A percentile compares a stretch with the other conserved stretches of the same genome.
These are phyloP conservation scores for Sycophila texana DNA, from an alignment of 2,888 invertebrate genomes.

Conservation along the genomic window DNA sequence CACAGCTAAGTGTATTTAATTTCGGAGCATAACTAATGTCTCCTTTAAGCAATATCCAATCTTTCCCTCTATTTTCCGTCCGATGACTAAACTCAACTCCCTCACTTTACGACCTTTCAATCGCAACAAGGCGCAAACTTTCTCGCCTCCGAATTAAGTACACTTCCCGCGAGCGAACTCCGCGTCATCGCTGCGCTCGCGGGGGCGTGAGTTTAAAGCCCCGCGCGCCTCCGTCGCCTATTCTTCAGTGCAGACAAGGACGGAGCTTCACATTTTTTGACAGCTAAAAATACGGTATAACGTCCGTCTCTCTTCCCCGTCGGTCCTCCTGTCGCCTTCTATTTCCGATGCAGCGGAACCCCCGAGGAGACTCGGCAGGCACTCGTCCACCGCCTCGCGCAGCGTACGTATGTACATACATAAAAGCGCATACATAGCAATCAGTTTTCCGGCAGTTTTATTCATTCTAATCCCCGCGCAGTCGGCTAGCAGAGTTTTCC, in stretches of 20 bases:
- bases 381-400: background rate
- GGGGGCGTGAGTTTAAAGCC: conserved; percentile 21
- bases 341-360: conserved; percentile 46
- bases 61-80: background rate
- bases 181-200: background rate
- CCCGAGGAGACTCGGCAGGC: background rate
- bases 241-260: background rate
- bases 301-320: conserved; percentile 44
- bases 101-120: background rate
- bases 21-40: too few species aligned
- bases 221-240: background rate
- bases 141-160: background rate
- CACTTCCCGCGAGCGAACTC: background rate
- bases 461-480: too few species aligned
- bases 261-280: conserved; percentile 42
- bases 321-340: conserved; percentile 24
- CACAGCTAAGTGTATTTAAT: too few species aligned
- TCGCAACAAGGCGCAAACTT: background rate
- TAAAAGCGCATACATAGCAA: too few species aligned
- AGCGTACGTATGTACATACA: too few species aligned
- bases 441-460: too few species aligned
- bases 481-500: too few species aligned
- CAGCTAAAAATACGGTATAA: conserved; percentile 53
- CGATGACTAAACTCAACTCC: background rate
- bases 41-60: background rate